Evolutionary conservation across 2,113 vertebrate species (phyloP), one percentile per base, ranked within the genome.

Genomic region (Lichenostomus cassidix): DNA sequence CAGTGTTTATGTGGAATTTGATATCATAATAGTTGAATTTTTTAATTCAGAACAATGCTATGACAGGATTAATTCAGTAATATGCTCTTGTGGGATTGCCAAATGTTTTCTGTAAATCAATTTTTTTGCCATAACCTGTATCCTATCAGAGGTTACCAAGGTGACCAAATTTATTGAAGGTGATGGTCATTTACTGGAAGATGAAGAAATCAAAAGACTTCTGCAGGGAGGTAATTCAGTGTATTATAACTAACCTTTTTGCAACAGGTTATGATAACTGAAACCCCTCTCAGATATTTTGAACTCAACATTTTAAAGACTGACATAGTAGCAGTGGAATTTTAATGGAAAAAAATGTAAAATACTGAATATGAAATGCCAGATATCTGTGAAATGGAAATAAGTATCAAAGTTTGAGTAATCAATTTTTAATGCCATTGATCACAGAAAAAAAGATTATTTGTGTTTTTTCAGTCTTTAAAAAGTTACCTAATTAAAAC

Each of bases 201-300:
- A 99, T 91, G 98, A 98, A 97, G 98, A 99, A 83, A 98, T 99
- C 97, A 98, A 98, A 98, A 98, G 97, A 88, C 97, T 99, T 94
- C 97, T 98, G 69, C 97, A 98, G 97, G 98, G 98, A 98, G 99
- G 99, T 99, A 97, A 98, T 98, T 98, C 94, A 94, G 96, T 91
- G 65, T 82, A 81, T 60, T 92, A 95, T 56, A 94, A 98, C 98
- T 98, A 98, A 98, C 96, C 50, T 74, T 56, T 80, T 69, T 86
- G 67, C 97, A 98, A 97, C 93, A 97, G 96, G 94, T 85, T 83
- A 78, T 95, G 83, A 79, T 65, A 90, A 93, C 77, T 71, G 95
- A 96, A 89, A 89, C 28, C 10, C 53, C 79, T 96, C 90, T 95
- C 44, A 56, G 75, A 87, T 71, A 87, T 47, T 39, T 50, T 71